phyloP scores from a whole-genome alignment of 2,797 vertebrate genomes.

The Fistularia tabacaria region DNA sequence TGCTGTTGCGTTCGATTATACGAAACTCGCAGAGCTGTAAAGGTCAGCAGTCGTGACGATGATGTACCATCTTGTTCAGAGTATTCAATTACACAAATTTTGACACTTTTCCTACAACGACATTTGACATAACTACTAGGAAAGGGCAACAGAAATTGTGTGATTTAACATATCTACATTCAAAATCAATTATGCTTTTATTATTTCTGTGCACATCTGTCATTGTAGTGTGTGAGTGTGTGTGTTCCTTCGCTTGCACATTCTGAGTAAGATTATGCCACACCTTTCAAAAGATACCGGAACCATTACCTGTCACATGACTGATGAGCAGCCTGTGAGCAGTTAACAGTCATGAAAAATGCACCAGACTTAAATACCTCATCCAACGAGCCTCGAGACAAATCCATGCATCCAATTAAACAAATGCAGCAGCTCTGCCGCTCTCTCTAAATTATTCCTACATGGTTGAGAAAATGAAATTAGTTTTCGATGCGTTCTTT shows the following conservation, averaged over 20 bases:
- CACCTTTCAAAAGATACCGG: conserved; percentile 17
- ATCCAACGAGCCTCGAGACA: conserved; percentile 45
- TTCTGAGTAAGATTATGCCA: conserved; percentile 6
- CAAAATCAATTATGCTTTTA: too few species aligned
- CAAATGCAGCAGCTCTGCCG: not conserved
- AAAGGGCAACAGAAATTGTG: too few species aligned
- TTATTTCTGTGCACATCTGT: not conserved
- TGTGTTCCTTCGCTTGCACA: not conserved
- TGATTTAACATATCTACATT: too few species aligned
- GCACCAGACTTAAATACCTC: conserved; percentile 47
- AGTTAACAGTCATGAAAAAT: conserved; percentile 56
- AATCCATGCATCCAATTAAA: conserved; percentile 49
- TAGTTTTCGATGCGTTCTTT: conserved; percentile 19
- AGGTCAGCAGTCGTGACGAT: too few species aligned
- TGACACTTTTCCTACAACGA: too few species aligned
- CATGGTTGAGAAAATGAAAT: conserved; percentile 19
- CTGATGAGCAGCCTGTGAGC: conserved; percentile 44
- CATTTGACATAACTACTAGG: too few species aligned
- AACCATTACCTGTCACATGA: conserved; percentile 21
- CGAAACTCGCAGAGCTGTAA: too few species aligned
- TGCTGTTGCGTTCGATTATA: not conserved
- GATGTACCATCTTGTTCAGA: too few species aligned
- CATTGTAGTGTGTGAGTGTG: not conserved
- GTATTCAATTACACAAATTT: too few species aligned
- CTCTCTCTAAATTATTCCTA: conserved; percentile 11